Base-by-base conservation (phyloP, 2,888 invertebrate genomes). In the Seladonia tumulorum region DNA sequence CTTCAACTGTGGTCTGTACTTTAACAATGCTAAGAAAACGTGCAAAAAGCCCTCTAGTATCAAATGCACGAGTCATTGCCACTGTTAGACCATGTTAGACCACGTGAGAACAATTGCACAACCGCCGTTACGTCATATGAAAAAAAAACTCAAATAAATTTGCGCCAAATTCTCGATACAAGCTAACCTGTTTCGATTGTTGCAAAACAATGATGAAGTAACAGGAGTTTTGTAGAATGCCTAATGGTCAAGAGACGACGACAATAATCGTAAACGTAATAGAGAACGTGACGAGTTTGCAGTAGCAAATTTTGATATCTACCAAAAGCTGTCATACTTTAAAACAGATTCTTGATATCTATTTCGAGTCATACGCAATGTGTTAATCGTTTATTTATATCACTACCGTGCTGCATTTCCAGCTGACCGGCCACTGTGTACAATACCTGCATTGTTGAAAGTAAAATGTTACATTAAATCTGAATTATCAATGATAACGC, bases 301-400 rank as follows among this genome's bases (percentile, higher is more conserved):
- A n/a, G 22, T 29, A 42, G 14, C 5, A 16, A 66, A 47, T 72
- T 47, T 63, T n/a, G 18, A 86, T 83, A 47, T 47, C 60, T 12
- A 7, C 39, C n/a, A 39, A 63, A 63, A 82, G 2, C 39, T 81
- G 74, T 89, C 83, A 80, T 86, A 73, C 39, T 63, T 78, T 57
- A 78, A 83, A 76, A 66, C 79, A 74, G 87, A 71, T 78, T 68
- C 91, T 89, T 91, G 81, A 88, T 89, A 88, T 93, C 94, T 94
- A 94, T 94, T 94, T 94, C 88, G 91, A 94, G 92, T 92, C 82
- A 82, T 89, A 90, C 82, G 90, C 91, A 91, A 93, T 94, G 94
- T 88, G 93, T 94, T 94, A 93, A 94, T 92, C 92, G 90, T 92
- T 94, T 94, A 94, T 94, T 94, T 94, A 93, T 94, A 94, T 90